These are phyloP conservation scores for Agrotis exclamationis DNA, from an alignment of 2,888 invertebrate genomes.

Conservation along the genomic window DNA sequence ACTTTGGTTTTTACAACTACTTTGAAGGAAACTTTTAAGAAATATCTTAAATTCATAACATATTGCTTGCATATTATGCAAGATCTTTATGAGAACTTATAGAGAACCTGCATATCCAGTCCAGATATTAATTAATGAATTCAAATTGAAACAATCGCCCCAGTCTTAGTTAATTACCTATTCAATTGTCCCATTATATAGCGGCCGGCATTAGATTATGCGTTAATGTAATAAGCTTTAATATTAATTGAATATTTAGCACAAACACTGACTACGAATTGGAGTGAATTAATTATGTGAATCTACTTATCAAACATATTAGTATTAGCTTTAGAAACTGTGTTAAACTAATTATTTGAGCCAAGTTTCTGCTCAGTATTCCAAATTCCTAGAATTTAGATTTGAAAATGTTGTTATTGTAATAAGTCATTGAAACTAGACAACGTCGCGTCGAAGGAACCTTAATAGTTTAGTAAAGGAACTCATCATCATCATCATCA, in stretches of 20 bases:
- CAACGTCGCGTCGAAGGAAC: not conserved
- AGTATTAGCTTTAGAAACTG: not conserved
- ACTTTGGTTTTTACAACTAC: not conserved
- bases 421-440: not conserved
- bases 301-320: not conserved
- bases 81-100: constrained; percentile 25
- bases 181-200: constrained; percentile 46
- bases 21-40: not conserved
- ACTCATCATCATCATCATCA: no score
- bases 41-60: not conserved
- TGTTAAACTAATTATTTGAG: not conserved
- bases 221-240: constrained; percentile 18
- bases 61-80: constrained; percentile 20
- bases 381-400: not conserved
- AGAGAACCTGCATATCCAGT: constrained; percentile 36
- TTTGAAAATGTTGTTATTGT: not conserved
- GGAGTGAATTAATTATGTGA: constrained; percentile 27
- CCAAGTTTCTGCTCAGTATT: not conserved
- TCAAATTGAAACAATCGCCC: constrained; percentile 58
- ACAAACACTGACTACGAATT: constrained; percentile 22
- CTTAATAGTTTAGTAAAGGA: not conserved
- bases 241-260: constrained; percentile 39
- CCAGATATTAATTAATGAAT: constrained; percentile 54
- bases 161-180: constrained; percentile 49
- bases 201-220: constrained; percentile 29